Evolutionary conservation across 2,888 invertebrate species (phyloP), one percentile per base, ranked within the genome.

Genomic region (Willowsia nigromaculata): DNA sequence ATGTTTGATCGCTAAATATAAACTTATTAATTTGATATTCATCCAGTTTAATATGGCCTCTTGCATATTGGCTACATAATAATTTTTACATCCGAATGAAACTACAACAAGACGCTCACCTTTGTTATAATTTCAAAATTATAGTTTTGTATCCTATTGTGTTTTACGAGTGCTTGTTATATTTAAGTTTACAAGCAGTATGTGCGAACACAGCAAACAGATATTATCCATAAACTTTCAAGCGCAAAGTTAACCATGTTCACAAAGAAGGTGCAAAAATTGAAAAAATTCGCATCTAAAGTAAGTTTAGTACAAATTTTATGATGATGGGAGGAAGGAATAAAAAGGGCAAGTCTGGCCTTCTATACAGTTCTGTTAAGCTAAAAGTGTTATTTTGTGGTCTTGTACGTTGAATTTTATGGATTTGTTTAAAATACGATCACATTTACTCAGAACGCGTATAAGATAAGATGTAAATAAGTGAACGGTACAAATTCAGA

Each of bases 391-490:
- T n/a, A n/a, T n/a, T n/a, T 50, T 76, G 50, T 76, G 27, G 76
- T 76, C 50, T 50, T 76, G 76, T 76, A 18, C 27, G 3, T n/a
- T 30, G 76, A 76, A 53, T 76, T 76, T 76, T 76, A 76, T 76
- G 53, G 33, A 76, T 50, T 53, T 30, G 7, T 18, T 76, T 11
- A 33, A 76, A 76, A 76, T 74, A 22, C 40, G 43, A 74, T 74
- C 74, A 47, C 74, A 47, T 27, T 74, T 40, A 15, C 27, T 33
- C 37, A n/a, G n/a, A n/a, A n/a, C 2, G 9, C 2, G 15, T 65
- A 18, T 68, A 37, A 37, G 40, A 40, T 37, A 37, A 68, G 68
- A 40, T 68, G 37, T 37, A 37, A 68, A 15, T 18, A 68, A 25
- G 59, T 9, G 30, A 56, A 6, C 18, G 5, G 50, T 50, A 56